Evolutionary conservation across 2,113 vertebrate species (phyloP), one percentile per base, ranked within the genome.

Genomic region (Mionectes macconnelli): DNA sequence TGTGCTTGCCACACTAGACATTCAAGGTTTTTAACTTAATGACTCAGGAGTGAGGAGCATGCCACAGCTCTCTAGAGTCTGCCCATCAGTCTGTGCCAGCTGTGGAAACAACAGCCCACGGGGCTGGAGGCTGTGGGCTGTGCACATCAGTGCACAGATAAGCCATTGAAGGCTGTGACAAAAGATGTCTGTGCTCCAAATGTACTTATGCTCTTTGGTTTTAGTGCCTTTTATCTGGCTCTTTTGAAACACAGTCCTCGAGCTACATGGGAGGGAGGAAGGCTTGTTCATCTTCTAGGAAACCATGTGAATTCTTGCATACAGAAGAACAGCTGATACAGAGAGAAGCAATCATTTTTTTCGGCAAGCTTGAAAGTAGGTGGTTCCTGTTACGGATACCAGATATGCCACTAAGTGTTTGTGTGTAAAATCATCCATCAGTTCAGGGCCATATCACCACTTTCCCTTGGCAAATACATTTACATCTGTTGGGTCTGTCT

Each of bases 141-240:
- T 30, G 27, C 19, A 6, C 3, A 2, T 31, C 53, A 40, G 62
- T 4, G 7, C 55, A 52, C 45, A 78, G 42, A 55, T 18, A 57
- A 76, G 23, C 45, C 56, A 63, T 3, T 68, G 62, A 87, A 89
- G 25, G 69, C 47, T 27, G 2, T 56, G 31, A 42, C 56, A 68
- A 73, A 84, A 91, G 37, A 52, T 17, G 6, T 66, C 90, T 74
- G 63, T 89, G 27, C 31, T 95, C 45, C 69, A 87, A 69, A 88
- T 10, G 11, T 15, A 64, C 30, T 73, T 47, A 22, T 2, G 40
- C 20, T 77, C 39, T 55, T 72, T 28, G 25, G 49, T 12, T 88
- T 92, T 66, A 88, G 30, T 40, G 55, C 18, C 35, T 76, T 88
- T 69, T 67, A 33, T 81, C 72, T 57, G 42, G 4, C 14, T 91